Evolutionary conservation across 2,797 vertebrate species (phyloP).

Genomic region (Emydoidea blandingii): DNA sequence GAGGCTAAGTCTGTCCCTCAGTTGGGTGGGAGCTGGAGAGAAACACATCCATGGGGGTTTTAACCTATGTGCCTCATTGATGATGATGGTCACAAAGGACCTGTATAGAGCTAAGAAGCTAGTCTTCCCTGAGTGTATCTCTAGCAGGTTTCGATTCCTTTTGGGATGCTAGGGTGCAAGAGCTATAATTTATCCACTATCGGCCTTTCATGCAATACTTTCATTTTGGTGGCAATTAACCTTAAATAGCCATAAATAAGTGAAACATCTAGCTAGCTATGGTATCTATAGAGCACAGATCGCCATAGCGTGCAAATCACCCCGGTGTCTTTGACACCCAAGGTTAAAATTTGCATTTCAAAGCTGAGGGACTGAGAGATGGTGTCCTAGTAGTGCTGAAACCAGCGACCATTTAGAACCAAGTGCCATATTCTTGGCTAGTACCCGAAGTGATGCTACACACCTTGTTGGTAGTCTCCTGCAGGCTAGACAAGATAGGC

Average conservation of each 20-base stretch:
- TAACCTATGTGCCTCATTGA: not conserved
- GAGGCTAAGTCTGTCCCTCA: not conserved
- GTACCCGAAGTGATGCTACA: not conserved
- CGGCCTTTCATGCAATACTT: not conserved
- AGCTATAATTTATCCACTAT: not conserved
- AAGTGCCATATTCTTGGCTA: not conserved
- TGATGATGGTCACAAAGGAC: not conserved
- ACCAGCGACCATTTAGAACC: not conserved
- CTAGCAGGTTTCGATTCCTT: not conserved
- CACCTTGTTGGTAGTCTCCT: not conserved
- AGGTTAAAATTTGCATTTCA: not conserved
- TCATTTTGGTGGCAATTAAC: not conserved
- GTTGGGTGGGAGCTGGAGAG: not conserved
- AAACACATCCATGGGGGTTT: not conserved
- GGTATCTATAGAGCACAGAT: not conserved
- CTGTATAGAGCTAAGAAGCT: not conserved
- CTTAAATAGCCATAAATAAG: not conserved
- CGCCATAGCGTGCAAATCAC: not conserved
- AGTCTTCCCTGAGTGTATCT: not conserved
- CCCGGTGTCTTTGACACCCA: not conserved
- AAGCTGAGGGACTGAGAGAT: not conserved
- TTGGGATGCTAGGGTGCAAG: not conserved
- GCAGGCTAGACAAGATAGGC: not conserved
- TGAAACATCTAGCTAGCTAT: not conserved
- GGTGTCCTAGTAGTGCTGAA: not conserved